Evolutionary conservation across 2,888 invertebrate genomes (phyloP), one percentile per base, ranked within the genome.

Genomic region (Pteria penguin): DNA sequence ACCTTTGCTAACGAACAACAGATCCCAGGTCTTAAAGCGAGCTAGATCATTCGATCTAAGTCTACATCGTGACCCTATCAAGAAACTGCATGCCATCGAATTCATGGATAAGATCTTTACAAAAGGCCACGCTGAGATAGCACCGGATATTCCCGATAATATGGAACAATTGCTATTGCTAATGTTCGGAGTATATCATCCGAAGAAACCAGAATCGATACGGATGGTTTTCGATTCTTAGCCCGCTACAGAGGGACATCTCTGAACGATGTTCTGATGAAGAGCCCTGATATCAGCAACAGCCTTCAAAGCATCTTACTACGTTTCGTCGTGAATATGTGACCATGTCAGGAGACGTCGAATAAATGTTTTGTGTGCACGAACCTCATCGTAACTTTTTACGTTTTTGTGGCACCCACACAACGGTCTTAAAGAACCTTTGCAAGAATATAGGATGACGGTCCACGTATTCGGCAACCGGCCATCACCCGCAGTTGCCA

Each of bases 131-230:
- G 81, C 82, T 26, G 81, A 82, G 57, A 24, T 45, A 18, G 45
- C 45, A 0, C 78, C 76, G 55, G 45, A 67, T 4, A 63, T 80
- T 1, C 11, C 33, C 18, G 32, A 22, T 11, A 36, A 60, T 36
- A 72, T 79, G 61, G 78, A 81, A 55, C 65, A 72, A n/a, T 82
- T 79, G 79, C 81, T 77, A 29, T 65, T 81, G 29, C 79, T 82
- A 5, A 73, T 77, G 5, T 82, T 82, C 62, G 81, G 82, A 1
- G 78, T 80, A n/a, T 72, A 75, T 32, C 72, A 80, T 26, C 79
- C 76, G 0, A 60, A 60, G 31, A 71, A 81, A 58, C 76, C 76
- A 27, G 66, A 75, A 26, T 32, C 78, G 29, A 80, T 83, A 14
- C 32, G 83, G 54, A 68, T 55, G 22, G 83, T 83, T 1, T 83